These are phyloP conservation scores for Arctia plantaginis DNA, from an alignment of 2,888 invertebrate species.

Conservation along the genomic window DNA sequence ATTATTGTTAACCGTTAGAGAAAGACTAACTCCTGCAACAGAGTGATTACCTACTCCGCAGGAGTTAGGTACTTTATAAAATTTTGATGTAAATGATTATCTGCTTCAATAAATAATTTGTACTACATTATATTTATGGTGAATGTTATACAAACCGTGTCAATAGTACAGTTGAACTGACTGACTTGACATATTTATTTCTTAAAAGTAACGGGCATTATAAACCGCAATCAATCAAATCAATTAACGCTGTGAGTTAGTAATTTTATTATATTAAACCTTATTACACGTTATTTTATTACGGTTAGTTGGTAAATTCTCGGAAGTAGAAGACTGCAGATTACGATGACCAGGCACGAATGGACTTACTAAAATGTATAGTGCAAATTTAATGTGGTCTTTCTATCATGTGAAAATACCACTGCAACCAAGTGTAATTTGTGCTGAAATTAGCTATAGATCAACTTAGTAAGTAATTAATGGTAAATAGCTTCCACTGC, in stretches of 20 bases:
- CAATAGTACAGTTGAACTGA: background rate
- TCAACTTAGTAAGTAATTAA: too few species aligned
- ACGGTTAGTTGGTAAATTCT: conserved; percentile 2
- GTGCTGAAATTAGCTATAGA: too few species aligned
- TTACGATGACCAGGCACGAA: background rate
- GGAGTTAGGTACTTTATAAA: background rate
- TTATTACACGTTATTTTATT: conserved; percentile 3
- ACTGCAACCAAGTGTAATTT: too few species aligned
- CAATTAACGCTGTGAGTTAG: conserved; percentile 30
- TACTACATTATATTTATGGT: background rate
- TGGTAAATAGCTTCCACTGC: too few species aligned
- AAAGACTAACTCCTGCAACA: background rate
- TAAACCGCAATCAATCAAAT: conserved; percentile 40
- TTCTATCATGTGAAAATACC: background rate
- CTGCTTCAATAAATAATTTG: background rate
- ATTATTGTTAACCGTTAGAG: background rate
- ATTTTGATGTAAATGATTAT: background rate
- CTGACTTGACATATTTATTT: conserved; percentile 20
- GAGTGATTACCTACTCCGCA: background rate
- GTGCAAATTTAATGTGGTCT: background rate
- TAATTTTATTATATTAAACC: conserved; percentile 12
- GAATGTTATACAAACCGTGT: conserved; percentile 7
- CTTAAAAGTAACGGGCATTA: conserved; percentile 40
- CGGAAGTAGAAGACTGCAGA: background rate
- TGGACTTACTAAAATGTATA: background rate